These are phyloP conservation scores for Callorhinus ursinus DNA, from an alignment of 2,113 vertebrate genomes.

Conservation along the genomic window DNA sequence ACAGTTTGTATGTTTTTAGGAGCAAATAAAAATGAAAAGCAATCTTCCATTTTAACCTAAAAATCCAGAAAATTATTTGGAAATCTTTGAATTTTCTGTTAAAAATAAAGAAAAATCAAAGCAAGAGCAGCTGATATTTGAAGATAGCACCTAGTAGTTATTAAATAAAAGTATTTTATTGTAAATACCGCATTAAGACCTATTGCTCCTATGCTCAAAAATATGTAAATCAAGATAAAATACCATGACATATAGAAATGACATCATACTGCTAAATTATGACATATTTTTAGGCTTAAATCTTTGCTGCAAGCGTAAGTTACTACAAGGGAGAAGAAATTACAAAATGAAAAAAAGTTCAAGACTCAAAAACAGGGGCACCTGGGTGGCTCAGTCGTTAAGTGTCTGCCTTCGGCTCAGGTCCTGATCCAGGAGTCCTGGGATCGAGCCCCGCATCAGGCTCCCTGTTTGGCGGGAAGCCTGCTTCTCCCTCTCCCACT, in stretches of 20 bases:
- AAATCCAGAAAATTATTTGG: constrained; percentile 30
- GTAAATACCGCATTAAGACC: background rate
- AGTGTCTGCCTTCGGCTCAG: too few species aligned
- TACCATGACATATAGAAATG: background rate
- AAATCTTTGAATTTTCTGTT: constrained; percentile 24
- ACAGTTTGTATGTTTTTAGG: constrained; percentile 4
- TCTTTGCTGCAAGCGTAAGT: constrained; percentile 22
- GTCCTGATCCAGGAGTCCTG: too few species aligned
- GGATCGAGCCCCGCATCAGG: too few species aligned
- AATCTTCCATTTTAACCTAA: constrained; percentile 32
- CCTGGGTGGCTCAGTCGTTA: too few species aligned
- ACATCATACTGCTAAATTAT: background rate
- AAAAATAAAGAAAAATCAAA: constrained; percentile 2
- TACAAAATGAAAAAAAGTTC: constrained; percentile 38
- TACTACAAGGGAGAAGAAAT: constrained; percentile 30
- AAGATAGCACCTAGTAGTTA: background rate
- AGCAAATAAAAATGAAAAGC: constrained; percentile 37
- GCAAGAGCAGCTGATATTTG: background rate
- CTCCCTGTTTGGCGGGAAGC: too few species aligned
- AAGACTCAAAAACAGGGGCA: background rate
- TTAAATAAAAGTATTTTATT: constrained; percentile 26
- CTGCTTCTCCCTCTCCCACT: too few species aligned
- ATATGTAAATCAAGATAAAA: constrained; percentile 45
- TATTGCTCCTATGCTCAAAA: constrained; percentile 10
- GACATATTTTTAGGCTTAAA: constrained; percentile 55